Evolutionary conservation across 2,888 invertebrate genomes (phyloP), one percentile per base, ranked within the genome.

Genomic region (Ecliptopera silaceata): DNA sequence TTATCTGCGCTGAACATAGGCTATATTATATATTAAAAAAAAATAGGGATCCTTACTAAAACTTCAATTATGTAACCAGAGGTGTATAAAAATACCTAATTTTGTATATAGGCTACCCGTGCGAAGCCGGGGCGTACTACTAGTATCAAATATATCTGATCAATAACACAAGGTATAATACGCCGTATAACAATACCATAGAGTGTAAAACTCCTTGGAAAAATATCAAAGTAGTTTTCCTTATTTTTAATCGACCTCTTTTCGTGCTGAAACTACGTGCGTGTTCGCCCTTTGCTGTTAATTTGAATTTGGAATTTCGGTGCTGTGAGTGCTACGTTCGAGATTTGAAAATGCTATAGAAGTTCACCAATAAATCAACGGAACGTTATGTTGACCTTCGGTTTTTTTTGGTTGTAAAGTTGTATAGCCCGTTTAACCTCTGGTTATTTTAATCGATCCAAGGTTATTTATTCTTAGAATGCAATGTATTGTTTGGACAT

Each of bases 201-300:
- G 44, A 29, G 58, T 17, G 18, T 6, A 55, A 12, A 47, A 32
- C 38, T 10, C 10, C n/a, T 34, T 17, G 18, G 17, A 2, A 36
- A 20, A 15, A 39, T 26, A 44, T 4, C 61, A 67, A 44, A 52
- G 66, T 62, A 59, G 64, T 69, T 72, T 71, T 68, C 66, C 64
- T 66, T 65, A 58, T 65, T 61, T 72, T 69, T 66, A 68, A 67
- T 69, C 65, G 77, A 70, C 71, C 74, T 72, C 70, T 74, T 74
- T 74, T 70, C 75, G 70, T 72, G 75, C 64, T 61, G 60, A 64
- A 38, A 58, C 50, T 54, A 64, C 62, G 66, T 84, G 80, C 82
- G 82, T 84, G 81, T 62, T 75, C 69, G 75, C 79, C 76, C 82
- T 82, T 84, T 81, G 54, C 63, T 46, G 67, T 74, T 80, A 70